phyloP scores from a whole-genome alignment of 1,140 invertebrate species.

The Drosophila albomicans region DNA sequence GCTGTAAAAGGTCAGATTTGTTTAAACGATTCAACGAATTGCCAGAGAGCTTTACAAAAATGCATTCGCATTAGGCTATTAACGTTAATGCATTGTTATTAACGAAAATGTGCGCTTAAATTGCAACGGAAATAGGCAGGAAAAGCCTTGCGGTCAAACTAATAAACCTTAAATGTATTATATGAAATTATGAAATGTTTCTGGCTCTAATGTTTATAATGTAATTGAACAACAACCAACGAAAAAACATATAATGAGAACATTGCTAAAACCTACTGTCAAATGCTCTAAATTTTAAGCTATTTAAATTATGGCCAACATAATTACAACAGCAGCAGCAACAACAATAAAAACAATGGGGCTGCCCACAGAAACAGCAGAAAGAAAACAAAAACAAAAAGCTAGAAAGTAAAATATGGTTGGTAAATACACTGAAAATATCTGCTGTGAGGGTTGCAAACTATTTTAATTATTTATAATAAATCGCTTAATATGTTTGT shows the following conservation, averaged over 20 bases:
- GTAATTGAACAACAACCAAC: slow-evolving; percentile 24
- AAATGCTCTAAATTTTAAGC: slow-evolving; percentile 46
- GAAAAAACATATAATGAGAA: slow-evolving; percentile 9
- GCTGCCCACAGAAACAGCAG: neutral
- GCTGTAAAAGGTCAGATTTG: neutral
- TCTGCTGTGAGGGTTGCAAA: slow-evolving; percentile 21
- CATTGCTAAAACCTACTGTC: slow-evolving; percentile 39
- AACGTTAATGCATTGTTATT: slow-evolving; percentile 9
- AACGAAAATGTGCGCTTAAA: neutral
- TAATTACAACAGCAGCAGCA: neutral
- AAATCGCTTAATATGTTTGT: slow-evolving; percentile 59
- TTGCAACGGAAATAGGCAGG: slow-evolving; percentile 2
- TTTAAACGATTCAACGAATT: neutral
- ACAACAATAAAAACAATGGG: neutral
- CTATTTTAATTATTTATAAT: slow-evolving; percentile 70
- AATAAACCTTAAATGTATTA: slow-evolving; percentile 66
- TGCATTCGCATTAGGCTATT: neutral
- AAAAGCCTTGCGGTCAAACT: slow-evolving; percentile 45
- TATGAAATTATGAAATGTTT: slow-evolving; percentile 29
- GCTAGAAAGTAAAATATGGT: neutral
- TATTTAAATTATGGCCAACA: slow-evolving; percentile 47
- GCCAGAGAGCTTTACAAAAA: neutral
- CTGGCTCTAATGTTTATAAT: slow-evolving; percentile 17
- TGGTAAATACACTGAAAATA: slow-evolving; percentile 1
- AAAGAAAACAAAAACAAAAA: slow-evolving; percentile 1